Evolutionary conservation across 2,113 vertebrate species (phyloP), one percentile per base, ranked within the genome.

Genomic region (Oryzias woworae): DNA sequence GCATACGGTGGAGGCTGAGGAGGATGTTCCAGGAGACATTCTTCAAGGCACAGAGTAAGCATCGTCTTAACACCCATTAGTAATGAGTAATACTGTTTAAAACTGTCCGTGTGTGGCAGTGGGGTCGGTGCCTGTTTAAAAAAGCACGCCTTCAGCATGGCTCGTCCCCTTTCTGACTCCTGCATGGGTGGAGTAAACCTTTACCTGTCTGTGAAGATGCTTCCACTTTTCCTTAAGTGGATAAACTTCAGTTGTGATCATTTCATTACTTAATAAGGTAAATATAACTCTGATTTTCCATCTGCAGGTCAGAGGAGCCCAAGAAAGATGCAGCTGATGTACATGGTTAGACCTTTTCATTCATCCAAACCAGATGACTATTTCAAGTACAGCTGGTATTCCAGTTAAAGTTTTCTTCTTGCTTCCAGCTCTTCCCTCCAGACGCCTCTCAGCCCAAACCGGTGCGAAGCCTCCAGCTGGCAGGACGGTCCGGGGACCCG

Each of bases 401-500:
- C 4, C 44, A 23, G 12, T 18, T 68, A 8, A 36, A 36, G 12
- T 3, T 12, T 18, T 54, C 28, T 61, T 13, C 47, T 24, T 64
- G 14, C 4, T 44, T 61, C 22, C 69, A 92, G 91, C 74, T 62
- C 79, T 57, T 26, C 71, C 78, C 23, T 72, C 77, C 3, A 79
- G 90, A 67, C 91, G 90, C 44, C 88, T 90, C 55, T 85, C 83
- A 1, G 87, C 91, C 23, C 87, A 86, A 69, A 15, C 83, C 0
- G 90, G 93, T 61, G 91, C 91, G 47, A 93, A 93, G 42, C 76
- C 92, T 57, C 87, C 89, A 68, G 90, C 65, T 88, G 88, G 89
- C 81, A 90, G 14, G 69, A 85, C 64, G 73, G 85, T 12, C 74
- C 94, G 90, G 72, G 89, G 87, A 52, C 91, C 92, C 7, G 83